These are phyloP conservation scores for Serinus canaria DNA, from an alignment of 2,113 vertebrate species.

Conservation along the genomic window DNA sequence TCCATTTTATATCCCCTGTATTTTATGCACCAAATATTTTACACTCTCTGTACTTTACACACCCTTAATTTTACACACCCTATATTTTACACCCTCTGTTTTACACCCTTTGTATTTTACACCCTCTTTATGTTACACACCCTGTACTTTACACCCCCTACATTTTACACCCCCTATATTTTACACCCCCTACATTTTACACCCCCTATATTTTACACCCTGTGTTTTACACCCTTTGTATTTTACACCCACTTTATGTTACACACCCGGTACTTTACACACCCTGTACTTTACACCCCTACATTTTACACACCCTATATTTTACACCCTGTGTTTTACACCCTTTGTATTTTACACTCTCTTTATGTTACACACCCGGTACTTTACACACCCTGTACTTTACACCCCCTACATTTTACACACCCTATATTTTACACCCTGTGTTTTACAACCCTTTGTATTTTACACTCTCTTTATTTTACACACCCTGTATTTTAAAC, in stretches of 20 bases:
- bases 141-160: fast-evolving
- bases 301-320: fast-evolving
- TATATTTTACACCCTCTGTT: background rate
- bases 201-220: too few relatives aligned
- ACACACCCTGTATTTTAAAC: background rate
- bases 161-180: fast-evolving
- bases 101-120: background rate
- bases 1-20: fast-evolving
- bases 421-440: fast-evolving
- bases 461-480: fast-evolving
- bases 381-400: background rate
- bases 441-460: fast-evolving
- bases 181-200: background rate
- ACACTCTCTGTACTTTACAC: too few relatives aligned
- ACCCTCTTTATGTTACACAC: background rate
- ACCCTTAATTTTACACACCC: fast-evolving
- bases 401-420: background rate
- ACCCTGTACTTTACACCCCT: fast-evolving
- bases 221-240: fast-evolving
- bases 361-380: fast-evolving
- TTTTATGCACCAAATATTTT: background rate
- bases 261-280: background rate
- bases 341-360: background rate
- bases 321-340: too few relatives aligned
- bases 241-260: background rate